Percentiles rank a stretch among this genome's conserved stretches.
Conservation (phyloP, 2,888 invertebrate genomes). For the Ptilodon capucinus region DNA sequence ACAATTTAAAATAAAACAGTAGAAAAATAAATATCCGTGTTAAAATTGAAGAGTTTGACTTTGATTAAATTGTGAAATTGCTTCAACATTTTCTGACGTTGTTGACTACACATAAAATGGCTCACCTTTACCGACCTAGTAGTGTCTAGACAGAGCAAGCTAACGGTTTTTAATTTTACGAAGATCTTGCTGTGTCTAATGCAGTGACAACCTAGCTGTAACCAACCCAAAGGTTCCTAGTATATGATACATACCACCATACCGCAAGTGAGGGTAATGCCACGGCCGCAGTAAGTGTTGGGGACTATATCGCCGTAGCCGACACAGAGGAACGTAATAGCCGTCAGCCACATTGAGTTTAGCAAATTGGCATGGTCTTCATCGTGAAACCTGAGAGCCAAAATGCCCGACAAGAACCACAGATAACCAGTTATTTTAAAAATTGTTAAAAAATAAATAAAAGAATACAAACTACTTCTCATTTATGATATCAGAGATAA, state of each 20-base stretch:
- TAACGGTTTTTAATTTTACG: conserved; percentile 8
- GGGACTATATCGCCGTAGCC: conserved; percentile 99
- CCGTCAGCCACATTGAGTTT: conserved; percentile 99
- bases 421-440: conserved; percentile 65
- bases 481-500: conserved; percentile 13
- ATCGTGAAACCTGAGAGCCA: conserved; percentile 95
- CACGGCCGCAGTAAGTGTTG: conserved; percentile 99
- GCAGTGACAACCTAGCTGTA: conserved; percentile 32
- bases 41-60: conserved; percentile 78
- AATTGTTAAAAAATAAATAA: conserved; percentile 21
- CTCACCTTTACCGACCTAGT: conserved; percentile 78
- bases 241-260: conserved; percentile 95
- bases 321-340: conserved; percentile 99
- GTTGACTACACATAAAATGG: conserved; percentile 77
- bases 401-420: conserved; percentile 81
- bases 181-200: conserved; percentile 61
- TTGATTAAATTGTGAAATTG: conserved; percentile 66
- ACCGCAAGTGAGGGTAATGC: conserved; percentile 99
- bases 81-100: conserved; percentile 51
- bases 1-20: conserved; percentile 50
- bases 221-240: conserved; percentile 65
- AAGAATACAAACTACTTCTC: conserved; percentile 1
- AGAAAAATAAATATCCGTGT: conserved; percentile 38
- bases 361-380: conserved; percentile 99
- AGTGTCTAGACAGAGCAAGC: conserved; percentile 65